Percentiles rank a stretch among this genome's conserved stretches.
phyloP scores from a whole-genome alignment of 2,797 vertebrate genomes.

The Neosalanx taihuensis region DNA sequence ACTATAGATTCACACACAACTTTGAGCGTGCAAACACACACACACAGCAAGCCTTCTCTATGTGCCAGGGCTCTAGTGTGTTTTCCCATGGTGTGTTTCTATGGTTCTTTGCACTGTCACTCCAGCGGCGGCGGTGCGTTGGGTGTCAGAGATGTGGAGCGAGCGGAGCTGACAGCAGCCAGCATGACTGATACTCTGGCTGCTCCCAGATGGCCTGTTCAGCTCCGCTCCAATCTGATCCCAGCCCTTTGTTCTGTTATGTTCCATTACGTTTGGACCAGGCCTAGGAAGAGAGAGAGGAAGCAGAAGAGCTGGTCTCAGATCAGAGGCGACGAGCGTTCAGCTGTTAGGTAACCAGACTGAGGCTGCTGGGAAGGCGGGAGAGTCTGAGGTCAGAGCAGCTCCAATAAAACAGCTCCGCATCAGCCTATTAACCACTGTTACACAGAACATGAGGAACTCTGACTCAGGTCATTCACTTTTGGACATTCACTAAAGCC shows the following conservation, averaged over 20 bases:
- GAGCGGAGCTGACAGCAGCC: conserved; percentile 71
- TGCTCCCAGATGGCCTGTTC: conserved; percentile 76
- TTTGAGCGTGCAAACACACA: conserved; percentile 32
- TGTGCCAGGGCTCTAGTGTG: conserved; percentile 22
- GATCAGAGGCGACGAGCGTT: conserved; percentile 69
- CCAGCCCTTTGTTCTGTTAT: conserved; percentile 75
- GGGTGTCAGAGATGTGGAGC: conserved; percentile 36
- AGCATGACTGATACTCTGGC: conserved; percentile 74
- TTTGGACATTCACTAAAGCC: background rate
- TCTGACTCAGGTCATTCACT: too few relatives aligned
- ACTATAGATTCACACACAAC: conserved; percentile 13
- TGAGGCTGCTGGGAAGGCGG: background rate
- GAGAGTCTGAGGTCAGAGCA: too few relatives aligned
- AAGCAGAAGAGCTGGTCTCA: conserved; percentile 68
- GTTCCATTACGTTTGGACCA: conserved; percentile 72
- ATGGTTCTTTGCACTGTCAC: conserved; percentile 8
- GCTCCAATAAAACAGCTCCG: too few relatives aligned
- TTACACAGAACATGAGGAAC: too few relatives aligned
- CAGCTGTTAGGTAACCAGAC: background rate
- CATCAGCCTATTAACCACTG: too few relatives aligned
- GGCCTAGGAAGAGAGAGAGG: conserved; percentile 72
- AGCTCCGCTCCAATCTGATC: conserved; percentile 77
- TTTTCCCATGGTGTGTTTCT: conserved; percentile 17
- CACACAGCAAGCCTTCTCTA: conserved; percentile 19
- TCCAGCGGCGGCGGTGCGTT: background rate